These are phyloP conservation scores for Eutolmus rufibarbis DNA, from an alignment of 2,888 invertebrate genomes.

Conservation along the genomic window DNA sequence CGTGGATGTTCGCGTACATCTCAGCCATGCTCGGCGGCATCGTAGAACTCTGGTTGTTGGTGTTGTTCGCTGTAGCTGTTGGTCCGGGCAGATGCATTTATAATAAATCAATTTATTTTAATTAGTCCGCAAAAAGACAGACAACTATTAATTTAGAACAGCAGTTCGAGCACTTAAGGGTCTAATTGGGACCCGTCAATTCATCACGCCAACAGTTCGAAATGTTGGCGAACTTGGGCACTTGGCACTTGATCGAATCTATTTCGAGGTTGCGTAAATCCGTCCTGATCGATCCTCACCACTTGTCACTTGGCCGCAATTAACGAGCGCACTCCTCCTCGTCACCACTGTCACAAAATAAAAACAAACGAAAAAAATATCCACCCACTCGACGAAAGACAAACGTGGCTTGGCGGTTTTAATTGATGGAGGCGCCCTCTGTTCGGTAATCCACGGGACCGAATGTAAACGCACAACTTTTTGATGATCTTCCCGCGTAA, in stretches of 20 bases:
- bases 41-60: constrained; percentile 51
- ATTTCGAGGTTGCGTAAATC: neutral
- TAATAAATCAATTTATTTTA: neutral
- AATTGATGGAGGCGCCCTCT: neutral
- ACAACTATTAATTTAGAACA: neutral
- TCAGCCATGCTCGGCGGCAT: constrained; percentile 74
- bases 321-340: neutral
- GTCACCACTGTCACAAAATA: neutral
- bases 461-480: neutral
- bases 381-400: neutral
- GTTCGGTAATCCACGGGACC: neutral
- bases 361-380: neutral
- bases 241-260: neutral
- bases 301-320: neutral
- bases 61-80: constrained; percentile 53
- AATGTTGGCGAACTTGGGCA: neutral
- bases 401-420: neutral
- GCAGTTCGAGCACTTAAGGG: neutral
- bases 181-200: neutral
- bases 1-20: constrained; percentile 77
- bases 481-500: constrained; percentile 27
- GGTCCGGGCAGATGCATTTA: constrained; percentile 61
- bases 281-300: neutral
- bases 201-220: neutral
- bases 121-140: neutral